These are phyloP conservation scores for Papilio helenus DNA, from an alignment of 1,140 invertebrate species.

Conservation along the genomic window DNA sequence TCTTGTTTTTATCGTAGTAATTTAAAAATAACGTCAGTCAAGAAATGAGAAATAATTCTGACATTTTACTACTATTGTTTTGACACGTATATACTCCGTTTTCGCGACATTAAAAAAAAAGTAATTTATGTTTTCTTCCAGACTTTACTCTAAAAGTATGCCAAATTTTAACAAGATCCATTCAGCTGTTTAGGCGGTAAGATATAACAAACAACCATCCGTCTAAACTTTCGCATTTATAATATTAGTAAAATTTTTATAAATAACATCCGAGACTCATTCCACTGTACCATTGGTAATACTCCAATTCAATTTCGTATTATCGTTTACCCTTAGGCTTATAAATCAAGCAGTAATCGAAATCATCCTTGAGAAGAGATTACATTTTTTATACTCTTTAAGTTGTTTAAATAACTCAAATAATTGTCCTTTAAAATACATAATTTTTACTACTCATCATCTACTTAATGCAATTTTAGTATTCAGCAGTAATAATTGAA, in stretches of 20 bases:
- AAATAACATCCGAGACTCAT: not conserved
- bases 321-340: not conserved
- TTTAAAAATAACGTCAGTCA: not conserved
- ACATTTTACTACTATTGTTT: not conserved
- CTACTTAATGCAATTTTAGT: not conserved
- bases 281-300: not conserved
- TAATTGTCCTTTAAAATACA: not conserved
- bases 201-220: no score
- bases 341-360: not conserved
- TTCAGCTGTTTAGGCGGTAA: no score
- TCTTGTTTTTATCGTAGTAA: not conserved
- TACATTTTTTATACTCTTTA: not conserved
- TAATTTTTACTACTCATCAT: not conserved
- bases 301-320: not conserved
- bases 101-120: no score
- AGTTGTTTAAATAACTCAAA: no score
- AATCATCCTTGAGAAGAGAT: slow-evolving; percentile 9
- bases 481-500: not conserved
- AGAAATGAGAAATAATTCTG: not conserved
- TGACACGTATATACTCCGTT: no score
- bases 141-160: no score
- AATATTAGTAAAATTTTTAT: no score
- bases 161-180: no score
- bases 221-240: no score
- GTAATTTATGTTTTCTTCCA: no score